phyloP scores from a whole-genome alignment of 2,797 vertebrate species.

The Arrhamphus sclerolepis region DNA sequence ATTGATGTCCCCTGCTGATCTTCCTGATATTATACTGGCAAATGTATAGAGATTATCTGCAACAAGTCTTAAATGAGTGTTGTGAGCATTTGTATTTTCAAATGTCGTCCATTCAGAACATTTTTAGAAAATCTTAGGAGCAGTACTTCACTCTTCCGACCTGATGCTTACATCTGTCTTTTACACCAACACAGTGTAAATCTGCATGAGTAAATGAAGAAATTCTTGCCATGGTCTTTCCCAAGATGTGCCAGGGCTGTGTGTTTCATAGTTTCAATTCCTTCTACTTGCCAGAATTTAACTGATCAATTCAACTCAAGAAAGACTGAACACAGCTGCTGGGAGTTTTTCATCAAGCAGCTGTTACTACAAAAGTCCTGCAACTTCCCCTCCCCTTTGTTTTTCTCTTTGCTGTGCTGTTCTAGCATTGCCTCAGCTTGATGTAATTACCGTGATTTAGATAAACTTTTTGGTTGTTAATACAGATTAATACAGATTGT shows the following conservation, averaged over 20 bases:
- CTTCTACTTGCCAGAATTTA: constrained; percentile 2
- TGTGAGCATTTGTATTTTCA: too few species aligned
- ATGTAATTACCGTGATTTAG: constrained; percentile 3
- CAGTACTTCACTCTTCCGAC: too few species aligned
- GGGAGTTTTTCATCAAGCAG: constrained; percentile 9
- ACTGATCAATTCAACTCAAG: constrained; percentile 2
- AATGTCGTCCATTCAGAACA: too few species aligned
- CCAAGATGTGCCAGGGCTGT: neutral
- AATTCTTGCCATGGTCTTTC: neutral
- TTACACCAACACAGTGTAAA: too few species aligned
- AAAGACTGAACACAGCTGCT: constrained; percentile 16
- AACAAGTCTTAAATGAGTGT: too few species aligned
- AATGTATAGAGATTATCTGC: too few species aligned
- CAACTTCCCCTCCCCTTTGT: neutral
- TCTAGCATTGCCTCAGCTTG: neutral
- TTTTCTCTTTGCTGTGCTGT: neutral
- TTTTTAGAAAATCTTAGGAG: too few species aligned
- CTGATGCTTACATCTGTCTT: too few species aligned
- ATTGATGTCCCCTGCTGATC: too few species aligned
- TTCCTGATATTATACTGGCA: too few species aligned
- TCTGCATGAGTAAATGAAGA: neutral
- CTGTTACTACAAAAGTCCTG: constrained; percentile 3
- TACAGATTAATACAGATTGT: constrained; percentile 11
- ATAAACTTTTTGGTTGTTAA: constrained; percentile 12
- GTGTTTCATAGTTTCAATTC: constrained; percentile 14